A percentile compares a stretch with the other conserved stretches of the same genome.
phyloP scores from a whole-genome alignment of 2,888 invertebrate genomes.

The Epirrhoe alternata region DNA sequence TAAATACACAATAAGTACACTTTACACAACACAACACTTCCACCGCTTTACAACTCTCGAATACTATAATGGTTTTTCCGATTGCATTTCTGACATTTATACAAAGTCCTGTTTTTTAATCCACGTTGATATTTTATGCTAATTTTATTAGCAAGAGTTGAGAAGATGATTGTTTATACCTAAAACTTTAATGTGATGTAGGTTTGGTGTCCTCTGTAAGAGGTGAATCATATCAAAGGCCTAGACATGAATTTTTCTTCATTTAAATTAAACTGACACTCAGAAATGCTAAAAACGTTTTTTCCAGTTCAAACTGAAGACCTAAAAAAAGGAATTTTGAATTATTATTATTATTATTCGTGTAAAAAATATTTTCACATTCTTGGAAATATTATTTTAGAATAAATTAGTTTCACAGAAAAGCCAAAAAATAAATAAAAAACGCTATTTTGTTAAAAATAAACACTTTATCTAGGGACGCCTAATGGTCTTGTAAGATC shows the following conservation, averaged over 20 bases:
- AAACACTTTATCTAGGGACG: too few relatives aligned
- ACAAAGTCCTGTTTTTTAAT: slow-evolving; percentile 11
- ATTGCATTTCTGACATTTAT: slow-evolving; percentile 12
- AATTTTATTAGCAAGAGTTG: slow-evolving; percentile 4
- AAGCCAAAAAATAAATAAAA: not conserved
- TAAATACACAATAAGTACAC: not conserved
- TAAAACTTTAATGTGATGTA: slow-evolving; percentile 1
- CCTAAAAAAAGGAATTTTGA: too few relatives aligned
- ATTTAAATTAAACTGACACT: too few relatives aligned
- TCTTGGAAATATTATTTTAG: too few relatives aligned
- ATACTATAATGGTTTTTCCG: not conserved
- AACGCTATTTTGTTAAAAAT: not conserved
- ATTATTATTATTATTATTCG: too few relatives aligned
- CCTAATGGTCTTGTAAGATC: not conserved
- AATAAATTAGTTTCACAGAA: not conserved
- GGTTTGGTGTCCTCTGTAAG: not conserved
- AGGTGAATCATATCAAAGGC: not conserved
- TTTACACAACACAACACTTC: slow-evolving; percentile 3
- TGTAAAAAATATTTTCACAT: too few relatives aligned
- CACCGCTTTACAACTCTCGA: slow-evolving; percentile 1
- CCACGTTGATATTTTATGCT: slow-evolving; percentile 1
- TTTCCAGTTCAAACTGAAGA: too few relatives aligned
- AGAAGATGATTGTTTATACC: slow-evolving; percentile 5
- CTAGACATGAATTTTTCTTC: too few relatives aligned
- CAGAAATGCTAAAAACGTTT: too few relatives aligned